Percentiles rank a stretch among this genome's conserved stretches.
These are phyloP conservation scores for Aethes cnicana DNA, from an alignment of 2,888 invertebrate genomes.

Conservation along the genomic window DNA sequence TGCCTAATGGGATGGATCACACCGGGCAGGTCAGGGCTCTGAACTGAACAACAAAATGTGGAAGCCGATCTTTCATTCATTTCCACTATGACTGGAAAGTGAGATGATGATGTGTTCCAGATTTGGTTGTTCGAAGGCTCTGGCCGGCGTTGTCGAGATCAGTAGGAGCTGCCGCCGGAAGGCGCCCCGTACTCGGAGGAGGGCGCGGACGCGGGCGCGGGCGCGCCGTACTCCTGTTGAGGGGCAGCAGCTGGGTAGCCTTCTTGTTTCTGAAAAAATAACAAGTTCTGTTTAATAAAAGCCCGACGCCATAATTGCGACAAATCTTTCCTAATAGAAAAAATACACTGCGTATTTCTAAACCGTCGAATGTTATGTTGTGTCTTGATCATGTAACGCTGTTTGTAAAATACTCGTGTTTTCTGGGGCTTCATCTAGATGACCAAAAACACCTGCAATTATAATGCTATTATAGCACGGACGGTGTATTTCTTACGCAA, in stretches of 20 bases:
- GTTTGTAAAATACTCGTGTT: conserved; percentile 37
- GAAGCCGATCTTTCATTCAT: no score
- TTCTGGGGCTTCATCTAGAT: conserved; percentile 38
- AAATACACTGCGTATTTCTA: no score
- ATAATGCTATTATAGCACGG: conserved; percentile 60
- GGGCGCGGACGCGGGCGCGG: conserved; percentile 73
- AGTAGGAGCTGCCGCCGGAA: conserved; percentile 51
- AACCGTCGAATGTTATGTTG: neutral
- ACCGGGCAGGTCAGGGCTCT: no score
- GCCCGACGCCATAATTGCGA: no score
- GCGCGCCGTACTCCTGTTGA: conserved; percentile 71
- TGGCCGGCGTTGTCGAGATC: conserved; percentile 42
- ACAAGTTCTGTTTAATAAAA: no score
- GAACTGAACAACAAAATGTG: no score
- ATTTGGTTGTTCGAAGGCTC: conserved; percentile 28
- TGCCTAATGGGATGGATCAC: no score
- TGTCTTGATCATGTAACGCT: conserved; percentile 35
- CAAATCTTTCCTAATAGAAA: no score
- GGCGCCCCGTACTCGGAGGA: conserved; percentile 85
- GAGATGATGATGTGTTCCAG: no score
- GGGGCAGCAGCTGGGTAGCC: conserved; percentile 78
- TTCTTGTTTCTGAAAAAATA: conserved; percentile 79
- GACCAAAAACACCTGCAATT: conserved; percentile 48
- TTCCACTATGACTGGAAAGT: no score
- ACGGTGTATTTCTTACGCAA: conserved; percentile 42